Evolutionary conservation across 2,113 vertebrate genomes (phyloP).

Genomic region (Riparia riparia): DNA sequence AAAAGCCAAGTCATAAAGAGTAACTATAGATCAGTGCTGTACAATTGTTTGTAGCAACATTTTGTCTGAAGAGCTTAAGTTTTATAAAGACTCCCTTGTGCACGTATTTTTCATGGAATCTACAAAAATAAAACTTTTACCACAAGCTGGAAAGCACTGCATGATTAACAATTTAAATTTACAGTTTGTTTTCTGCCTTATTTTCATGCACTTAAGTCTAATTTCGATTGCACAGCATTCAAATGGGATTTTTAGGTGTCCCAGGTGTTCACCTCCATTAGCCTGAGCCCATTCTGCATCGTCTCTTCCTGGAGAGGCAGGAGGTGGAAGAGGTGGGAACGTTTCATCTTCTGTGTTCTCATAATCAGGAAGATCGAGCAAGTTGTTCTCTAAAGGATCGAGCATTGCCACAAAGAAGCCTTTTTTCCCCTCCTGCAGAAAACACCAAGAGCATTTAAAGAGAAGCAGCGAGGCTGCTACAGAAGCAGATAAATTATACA

Average conservation of each 20-base stretch:
- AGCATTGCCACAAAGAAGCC: constrained; percentile 57
- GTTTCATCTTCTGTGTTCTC: constrained; percentile 83
- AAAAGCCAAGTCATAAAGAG: neutral
- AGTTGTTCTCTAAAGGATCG: constrained; percentile 74
- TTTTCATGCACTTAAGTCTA: neutral
- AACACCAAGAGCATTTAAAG: neutral
- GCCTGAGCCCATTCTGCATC: constrained; percentile 66
- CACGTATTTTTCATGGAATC: fast-evolving
- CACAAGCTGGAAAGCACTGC: fast-evolving
- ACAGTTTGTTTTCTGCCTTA: fast-evolving
- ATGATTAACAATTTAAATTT: neutral
- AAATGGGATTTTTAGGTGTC: neutral
- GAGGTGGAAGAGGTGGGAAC: constrained; percentile 89
- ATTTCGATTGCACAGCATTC: neutral
- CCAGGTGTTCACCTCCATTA: constrained; percentile 67
- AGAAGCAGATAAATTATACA: neutral
- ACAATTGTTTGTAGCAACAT: neutral
- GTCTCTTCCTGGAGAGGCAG: constrained; percentile 80
- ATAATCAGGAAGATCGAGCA: constrained; percentile 77
- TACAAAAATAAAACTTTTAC: neutral
- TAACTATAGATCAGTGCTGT: neutral
- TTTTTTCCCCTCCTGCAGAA: neutral
- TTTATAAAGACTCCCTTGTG: neutral
- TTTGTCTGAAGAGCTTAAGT: neutral
- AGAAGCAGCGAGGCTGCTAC: neutral